These are phyloP conservation scores for Nematolebias whitei DNA, from an alignment of 2,113 vertebrate genomes.

Conservation along the genomic window DNA sequence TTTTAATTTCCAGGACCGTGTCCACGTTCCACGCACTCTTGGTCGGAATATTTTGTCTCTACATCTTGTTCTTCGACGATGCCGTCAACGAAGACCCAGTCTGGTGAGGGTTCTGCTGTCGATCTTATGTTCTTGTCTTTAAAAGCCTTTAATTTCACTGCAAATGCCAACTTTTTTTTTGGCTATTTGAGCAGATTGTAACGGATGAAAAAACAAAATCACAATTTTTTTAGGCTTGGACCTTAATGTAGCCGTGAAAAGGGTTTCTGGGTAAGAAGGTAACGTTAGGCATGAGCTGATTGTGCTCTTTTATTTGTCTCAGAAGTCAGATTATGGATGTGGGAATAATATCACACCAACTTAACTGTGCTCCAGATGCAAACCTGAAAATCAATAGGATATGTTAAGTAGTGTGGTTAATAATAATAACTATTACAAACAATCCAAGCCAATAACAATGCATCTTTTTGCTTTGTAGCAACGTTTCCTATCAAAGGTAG, in stretches of 20 bases:
- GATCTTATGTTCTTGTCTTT: neutral
- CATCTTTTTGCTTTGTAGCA: too few species aligned
- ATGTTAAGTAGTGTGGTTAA: too few species aligned
- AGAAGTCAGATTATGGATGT: too few species aligned
- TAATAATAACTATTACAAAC: too few species aligned
- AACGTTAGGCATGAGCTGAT: neutral
- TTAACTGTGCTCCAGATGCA: too few species aligned
- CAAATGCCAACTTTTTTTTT: neutral
- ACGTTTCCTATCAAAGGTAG: too few species aligned
- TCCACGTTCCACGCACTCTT: constrained; percentile 93
- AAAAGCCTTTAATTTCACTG: neutral
- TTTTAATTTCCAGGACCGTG: constrained; percentile 85
- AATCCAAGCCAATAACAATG: too few species aligned
- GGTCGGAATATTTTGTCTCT: constrained; percentile 90
- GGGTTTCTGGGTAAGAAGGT: neutral
- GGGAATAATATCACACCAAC: too few species aligned
- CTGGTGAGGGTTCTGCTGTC: constrained; percentile 84
- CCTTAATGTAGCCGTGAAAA: neutral
- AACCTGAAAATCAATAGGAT: too few species aligned
- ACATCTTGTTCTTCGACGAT: constrained; percentile 90
- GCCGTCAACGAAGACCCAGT: constrained; percentile 87
- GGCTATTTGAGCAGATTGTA: neutral
- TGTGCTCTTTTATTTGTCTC: too few species aligned
- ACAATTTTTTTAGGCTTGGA: neutral
- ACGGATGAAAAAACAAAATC: neutral